These are phyloP conservation scores for Cydia pomonella DNA, from an alignment of 1,140 invertebrate species.

Conservation along the genomic window DNA sequence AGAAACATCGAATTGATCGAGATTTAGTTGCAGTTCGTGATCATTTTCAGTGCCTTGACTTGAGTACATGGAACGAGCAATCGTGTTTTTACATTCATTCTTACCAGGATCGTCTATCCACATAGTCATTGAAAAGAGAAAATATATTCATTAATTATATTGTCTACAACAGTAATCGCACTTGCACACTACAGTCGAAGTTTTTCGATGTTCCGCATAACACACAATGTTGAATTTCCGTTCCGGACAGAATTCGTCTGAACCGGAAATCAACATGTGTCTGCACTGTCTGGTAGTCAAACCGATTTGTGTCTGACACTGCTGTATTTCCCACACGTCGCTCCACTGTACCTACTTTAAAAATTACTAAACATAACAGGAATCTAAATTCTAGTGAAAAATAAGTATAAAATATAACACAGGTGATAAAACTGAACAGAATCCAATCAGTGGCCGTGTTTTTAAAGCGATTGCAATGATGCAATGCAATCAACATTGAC, in stretches of 20 bases:
- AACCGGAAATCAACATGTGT: background rate
- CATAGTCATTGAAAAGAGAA: conserved; percentile 72
- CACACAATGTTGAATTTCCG: background rate
- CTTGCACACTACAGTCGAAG: background rate
- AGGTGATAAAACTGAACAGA: background rate
- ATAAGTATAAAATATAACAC: background rate
- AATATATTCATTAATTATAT: conserved; percentile 60
- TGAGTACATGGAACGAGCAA: conserved; percentile 42
- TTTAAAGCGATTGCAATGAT: conserved; percentile 6
- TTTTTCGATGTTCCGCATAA: background rate
- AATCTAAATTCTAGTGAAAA: background rate
- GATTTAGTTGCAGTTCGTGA: conserved; percentile 25
- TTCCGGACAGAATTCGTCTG: background rate
- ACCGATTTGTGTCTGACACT: background rate
- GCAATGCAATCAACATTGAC: conserved; percentile 6
- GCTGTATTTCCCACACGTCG: background rate
- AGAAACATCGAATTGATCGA: conserved; percentile 3
- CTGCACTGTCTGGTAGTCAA: background rate
- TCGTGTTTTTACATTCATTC: conserved; percentile 52
- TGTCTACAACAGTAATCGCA: background rate
- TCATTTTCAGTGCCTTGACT: conserved; percentile 41
- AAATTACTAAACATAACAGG: background rate
- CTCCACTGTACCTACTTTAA: background rate
- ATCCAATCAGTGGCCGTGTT: background rate
- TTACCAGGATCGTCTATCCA: conserved; percentile 74